phyloP scores from a whole-genome alignment of 2,888 invertebrate species.

The Ommatoiulus sabulosus region DNA sequence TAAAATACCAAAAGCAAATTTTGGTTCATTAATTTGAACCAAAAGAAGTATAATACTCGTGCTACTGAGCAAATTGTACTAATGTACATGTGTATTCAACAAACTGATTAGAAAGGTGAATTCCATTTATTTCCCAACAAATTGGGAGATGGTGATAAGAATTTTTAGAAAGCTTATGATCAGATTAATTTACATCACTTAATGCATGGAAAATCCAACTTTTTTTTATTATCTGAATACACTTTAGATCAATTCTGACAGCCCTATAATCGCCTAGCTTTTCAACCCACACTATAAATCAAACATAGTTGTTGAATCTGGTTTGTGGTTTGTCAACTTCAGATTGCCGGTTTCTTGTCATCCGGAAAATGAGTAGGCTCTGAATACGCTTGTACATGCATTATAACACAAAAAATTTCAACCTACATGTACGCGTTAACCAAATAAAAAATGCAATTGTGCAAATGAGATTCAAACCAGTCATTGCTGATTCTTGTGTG shows the following conservation, averaged over 20 bases:
- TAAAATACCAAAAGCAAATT: too few species aligned
- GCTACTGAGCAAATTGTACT: too few species aligned
- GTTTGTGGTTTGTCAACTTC: background rate
- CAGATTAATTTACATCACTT: too few species aligned
- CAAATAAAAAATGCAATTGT: background rate
- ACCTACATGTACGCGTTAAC: background rate
- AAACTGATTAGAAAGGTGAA: too few species aligned
- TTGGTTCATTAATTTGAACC: too few species aligned
- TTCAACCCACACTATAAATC: background rate
- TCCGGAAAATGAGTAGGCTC: background rate
- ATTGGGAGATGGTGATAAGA: too few species aligned
- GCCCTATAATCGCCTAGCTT: too few species aligned
- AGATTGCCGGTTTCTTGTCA: background rate
- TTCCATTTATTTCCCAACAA: too few species aligned
- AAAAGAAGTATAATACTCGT: too few species aligned
- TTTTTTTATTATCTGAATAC: background rate
- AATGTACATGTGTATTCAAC: too few species aligned
- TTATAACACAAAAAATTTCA: background rate
- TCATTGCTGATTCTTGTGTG: background rate
- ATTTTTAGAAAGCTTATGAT: too few species aligned
- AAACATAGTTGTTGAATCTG: background rate
- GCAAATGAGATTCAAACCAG: background rate
- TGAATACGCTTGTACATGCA: background rate
- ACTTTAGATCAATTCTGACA: background rate
- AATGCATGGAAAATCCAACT: background rate